phyloP scores from a whole-genome alignment of 2,888 invertebrate genomes.

The Anorthoa munda region DNA sequence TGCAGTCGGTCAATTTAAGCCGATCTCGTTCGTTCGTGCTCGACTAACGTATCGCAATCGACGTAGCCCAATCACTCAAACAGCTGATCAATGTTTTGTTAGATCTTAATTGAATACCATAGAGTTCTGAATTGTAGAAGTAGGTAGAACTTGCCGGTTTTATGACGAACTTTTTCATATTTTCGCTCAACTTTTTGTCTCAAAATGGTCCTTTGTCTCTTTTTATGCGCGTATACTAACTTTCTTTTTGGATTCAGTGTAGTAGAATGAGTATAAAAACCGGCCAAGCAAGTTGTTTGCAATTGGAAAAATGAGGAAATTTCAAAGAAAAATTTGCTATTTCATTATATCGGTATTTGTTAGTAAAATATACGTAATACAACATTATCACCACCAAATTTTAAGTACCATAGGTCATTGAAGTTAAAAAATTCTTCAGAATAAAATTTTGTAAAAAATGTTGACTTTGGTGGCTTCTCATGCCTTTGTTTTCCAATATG shows the following conservation, averaged over 20 bases:
- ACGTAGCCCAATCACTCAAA: conserved; percentile 58
- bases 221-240: conserved; percentile 2
- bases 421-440: no score
- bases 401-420: no score
- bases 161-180: neutral
- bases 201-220: neutral
- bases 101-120: conserved; percentile 41
- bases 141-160: conserved; percentile 14
- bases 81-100: conserved; percentile 63
- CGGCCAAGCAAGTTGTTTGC: no score
- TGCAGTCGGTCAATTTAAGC: conserved; percentile 85
- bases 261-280: neutral
- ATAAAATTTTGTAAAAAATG: no score
- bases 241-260: conserved; percentile 4
- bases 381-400: no score
- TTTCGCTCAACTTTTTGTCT: neutral
- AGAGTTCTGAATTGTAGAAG: conserved; percentile 1
- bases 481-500: no score
- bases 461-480: no score
- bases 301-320: no score
- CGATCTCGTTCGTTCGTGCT: conserved; percentile 73
- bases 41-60: conserved; percentile 58
- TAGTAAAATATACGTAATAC: no score
- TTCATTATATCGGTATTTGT: no score
- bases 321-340: no score